These are phyloP conservation scores for Nemotelus pantherinus DNA, from an alignment of 2,888 invertebrate species.

Conservation along the genomic window DNA sequence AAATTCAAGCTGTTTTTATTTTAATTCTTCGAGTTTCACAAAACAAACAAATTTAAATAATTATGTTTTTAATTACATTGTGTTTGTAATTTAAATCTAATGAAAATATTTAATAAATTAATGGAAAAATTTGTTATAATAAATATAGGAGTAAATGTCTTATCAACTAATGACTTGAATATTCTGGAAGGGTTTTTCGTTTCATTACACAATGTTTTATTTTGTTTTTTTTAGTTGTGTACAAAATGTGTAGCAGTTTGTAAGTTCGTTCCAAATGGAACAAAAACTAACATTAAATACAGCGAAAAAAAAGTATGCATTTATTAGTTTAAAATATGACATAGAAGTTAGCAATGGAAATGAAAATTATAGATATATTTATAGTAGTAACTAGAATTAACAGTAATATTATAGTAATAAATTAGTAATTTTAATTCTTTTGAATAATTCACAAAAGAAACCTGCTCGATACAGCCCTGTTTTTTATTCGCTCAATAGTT, in stretches of 20 bases:
- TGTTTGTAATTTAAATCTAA: not conserved
- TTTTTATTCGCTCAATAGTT: not conserved
- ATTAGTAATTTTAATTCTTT: not conserved
- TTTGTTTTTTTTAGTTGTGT: not conserved
- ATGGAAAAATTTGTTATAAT: constrained; percentile 7
- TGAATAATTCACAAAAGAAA: not conserved
- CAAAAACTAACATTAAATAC: too few relatives aligned
- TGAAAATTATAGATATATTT: not conserved
- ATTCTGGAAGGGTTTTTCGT: constrained; percentile 30
- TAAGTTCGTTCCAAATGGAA: too few relatives aligned
- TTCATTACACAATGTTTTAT: constrained; percentile 16
- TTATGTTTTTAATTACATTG: too few relatives aligned
- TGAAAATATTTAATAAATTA: constrained; percentile 11
- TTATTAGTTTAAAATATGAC: not conserved
- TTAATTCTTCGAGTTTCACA: too few relatives aligned
- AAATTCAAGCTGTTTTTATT: too few relatives aligned
- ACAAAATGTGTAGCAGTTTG: too few relatives aligned
- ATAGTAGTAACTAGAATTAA: not conserved
- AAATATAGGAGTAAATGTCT: constrained; percentile 12
- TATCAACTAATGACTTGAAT: constrained; percentile 42
- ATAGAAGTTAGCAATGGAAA: not conserved
- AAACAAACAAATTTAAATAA: too few relatives aligned
- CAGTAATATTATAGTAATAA: not conserved
- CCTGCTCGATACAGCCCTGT: constrained; percentile 28
- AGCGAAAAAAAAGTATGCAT: too few relatives aligned